Base-by-base conservation (phyloP, 2,888 invertebrate species). In the Dorcus parallelipipedus region DNA sequence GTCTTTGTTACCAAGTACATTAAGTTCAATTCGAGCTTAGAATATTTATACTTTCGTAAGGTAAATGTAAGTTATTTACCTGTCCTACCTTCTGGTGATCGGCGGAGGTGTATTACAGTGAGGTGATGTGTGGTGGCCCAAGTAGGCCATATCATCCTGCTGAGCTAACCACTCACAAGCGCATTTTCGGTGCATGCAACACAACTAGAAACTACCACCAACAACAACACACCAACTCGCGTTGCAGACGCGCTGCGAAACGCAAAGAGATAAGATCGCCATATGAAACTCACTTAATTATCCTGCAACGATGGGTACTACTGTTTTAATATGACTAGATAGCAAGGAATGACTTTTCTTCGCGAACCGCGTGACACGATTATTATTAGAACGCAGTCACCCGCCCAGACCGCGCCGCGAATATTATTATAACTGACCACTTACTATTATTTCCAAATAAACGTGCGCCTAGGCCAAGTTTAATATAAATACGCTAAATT, bases 61-160 rank as follows among this genome's bases (percentile, higher is more conserved):
- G 26, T 10, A 45, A 17, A 17, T 17, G 9, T 45, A 53, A 58
- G 53, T 47, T 59, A 59, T 59, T 67, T 67, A 67, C 67, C 67
- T 67, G 61, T 65, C 67, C 67, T 67, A 67, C 67, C 67, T 67
- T 65, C 65, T 63, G 64, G 60, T 63, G 62, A 57, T 58, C 42
- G 57, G 45, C 49, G 62, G 59, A 20, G 63, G 56, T 33, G 58
- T 17, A 45, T 9, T 59, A 49, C 49, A 52, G 23, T 58, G 61
- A 23, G 57, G 64, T 43, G 57, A 58, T 38, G 60, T 41, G 47
- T 63, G 50, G 48, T 65, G 59, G 51, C 60, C 58, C 52, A 66
- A 64, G 58, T 64, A 64, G 53, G 66, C 66, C 66, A 66, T 66
- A 63, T 49, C 64, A 66, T 63, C 54, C 61, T 66, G 64, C 59